Percentiles rank a stretch among this genome's conserved stretches.
Conservation (phyloP, 2,797 vertebrate genomes). For the Tokudaia tokunoshimensis region DNA sequence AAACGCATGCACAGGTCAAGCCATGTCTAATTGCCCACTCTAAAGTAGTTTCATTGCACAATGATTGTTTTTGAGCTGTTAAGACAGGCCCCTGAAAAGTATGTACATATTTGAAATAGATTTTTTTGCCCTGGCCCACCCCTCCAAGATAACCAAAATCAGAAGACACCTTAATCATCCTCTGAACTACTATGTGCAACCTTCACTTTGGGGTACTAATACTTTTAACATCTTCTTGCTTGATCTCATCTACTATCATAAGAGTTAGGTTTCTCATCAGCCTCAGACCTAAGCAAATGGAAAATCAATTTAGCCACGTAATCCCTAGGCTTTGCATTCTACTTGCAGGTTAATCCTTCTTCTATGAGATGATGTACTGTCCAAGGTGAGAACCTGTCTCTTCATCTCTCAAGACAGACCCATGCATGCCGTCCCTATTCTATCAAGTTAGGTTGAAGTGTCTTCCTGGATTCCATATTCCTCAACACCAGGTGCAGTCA, state of each 20-base stretch:
- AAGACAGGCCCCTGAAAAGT: background rate
- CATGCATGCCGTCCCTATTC: background rate
- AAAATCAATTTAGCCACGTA: background rate
- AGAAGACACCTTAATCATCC: background rate
- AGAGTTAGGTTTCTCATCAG: background rate
- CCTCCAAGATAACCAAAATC: background rate
- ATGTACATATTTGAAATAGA: background rate
- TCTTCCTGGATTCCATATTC: background rate
- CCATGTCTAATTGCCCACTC: background rate
- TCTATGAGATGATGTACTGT: background rate
- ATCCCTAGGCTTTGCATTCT: background rate
- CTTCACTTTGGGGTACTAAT: conserved; percentile 20
- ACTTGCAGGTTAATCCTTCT: background rate
- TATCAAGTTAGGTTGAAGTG: background rate
- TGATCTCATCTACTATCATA: background rate
- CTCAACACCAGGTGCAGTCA: fast-evolving
- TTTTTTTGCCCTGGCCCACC: background rate
- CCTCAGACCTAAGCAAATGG: background rate
- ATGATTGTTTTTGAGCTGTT: background rate
- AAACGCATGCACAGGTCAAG: background rate
- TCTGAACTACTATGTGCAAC: background rate
- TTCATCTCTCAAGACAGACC: background rate
- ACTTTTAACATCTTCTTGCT: background rate
- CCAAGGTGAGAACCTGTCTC: background rate
- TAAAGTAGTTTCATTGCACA: background rate